Conservation (phyloP, 1,140 invertebrate species). For the Drosophila nebulosa region DNA sequence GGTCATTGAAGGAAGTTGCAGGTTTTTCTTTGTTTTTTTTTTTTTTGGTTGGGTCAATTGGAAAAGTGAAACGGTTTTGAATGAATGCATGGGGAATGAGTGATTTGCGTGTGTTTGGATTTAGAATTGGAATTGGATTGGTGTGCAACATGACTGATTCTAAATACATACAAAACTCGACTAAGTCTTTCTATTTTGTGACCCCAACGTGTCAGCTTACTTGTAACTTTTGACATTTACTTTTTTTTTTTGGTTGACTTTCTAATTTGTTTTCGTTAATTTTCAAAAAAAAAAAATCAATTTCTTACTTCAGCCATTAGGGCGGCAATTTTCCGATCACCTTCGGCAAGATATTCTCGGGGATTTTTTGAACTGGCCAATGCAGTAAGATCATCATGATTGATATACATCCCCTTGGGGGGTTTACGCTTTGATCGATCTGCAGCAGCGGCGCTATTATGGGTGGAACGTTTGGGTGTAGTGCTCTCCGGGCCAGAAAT, state of each 20-base stretch:
- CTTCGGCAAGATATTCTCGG: conserved; percentile 89
- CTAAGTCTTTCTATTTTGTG: neutral
- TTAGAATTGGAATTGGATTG: neutral
- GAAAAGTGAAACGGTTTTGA: neutral
- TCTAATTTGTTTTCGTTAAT: neutral
- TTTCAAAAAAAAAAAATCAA: neutral
- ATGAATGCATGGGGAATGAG: conserved; percentile 26
- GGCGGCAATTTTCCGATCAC: conserved; percentile 96
- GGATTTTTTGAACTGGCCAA: conserved; percentile 86
- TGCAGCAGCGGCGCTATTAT: conserved; percentile 76
- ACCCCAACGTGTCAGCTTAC: neutral
- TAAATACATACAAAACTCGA: neutral
- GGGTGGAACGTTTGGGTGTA: conserved; percentile 74
- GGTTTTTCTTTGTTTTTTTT: conserved; percentile 5
- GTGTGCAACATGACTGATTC: neutral
- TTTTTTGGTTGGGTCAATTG: neutral
- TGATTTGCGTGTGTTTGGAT: neutral
- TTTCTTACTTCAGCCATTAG: conserved; percentile 95
- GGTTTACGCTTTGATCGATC: conserved; percentile 94
- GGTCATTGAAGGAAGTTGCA: conserved; percentile 25
- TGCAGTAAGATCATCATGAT: conserved; percentile 95
- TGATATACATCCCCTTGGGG: conserved; percentile 97
- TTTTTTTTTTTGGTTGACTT: neutral
- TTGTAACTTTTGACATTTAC: neutral
- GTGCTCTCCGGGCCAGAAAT: conserved; percentile 84